Evolutionary conservation across 2,797 vertebrate genomes (phyloP), one percentile per base, ranked within the genome.

Genomic region (Phataginus tricuspis): DNA sequence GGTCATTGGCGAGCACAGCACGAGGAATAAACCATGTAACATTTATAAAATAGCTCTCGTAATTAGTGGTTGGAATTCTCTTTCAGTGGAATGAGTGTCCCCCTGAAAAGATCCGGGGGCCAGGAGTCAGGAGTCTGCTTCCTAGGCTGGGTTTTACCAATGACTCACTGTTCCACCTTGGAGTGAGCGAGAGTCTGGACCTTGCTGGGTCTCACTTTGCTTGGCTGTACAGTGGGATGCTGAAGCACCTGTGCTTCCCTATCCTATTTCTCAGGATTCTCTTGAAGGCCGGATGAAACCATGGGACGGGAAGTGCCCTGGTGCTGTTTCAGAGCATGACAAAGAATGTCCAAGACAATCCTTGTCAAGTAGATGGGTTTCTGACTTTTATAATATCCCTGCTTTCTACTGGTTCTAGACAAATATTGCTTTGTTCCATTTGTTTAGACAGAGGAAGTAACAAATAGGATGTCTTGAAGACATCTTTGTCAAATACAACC

Each of bases 161-260:
- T 21, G 91, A 86, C 37, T 45, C n/a, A 42, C 1, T 66, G 85
- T 23, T 49, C 53, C 31, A 14, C n/a, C 11, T 5, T 14, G 13
- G 74, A 29, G 45, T 51, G 51, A 72, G 29, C 5, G 53, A 75
- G 59, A 34, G 16, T 34, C 11, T 29, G 84, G 57, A 37, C 42
- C 45, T 75, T 37, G 42, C n/a, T 34, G 68, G 57, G 3, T 39
- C 31, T 87, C 27, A 10, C 21, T 34, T 77, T 71, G 27, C 21
- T n/a, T 37, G 25, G 10, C 19, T 68, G 25, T 27, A 7, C 34
- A 83, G 29, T 59, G n/a, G 51, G 37, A 23, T 21, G 45, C 3
- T 8, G 11, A n/a, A 0, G 0, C 11, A 42, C 63, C 57, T 21
- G 7, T 0, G 29, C 8, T 74, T 69, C 34, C 45, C 27, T 0